phyloP scores from a whole-genome alignment of 2,113 vertebrate species.

The Entomyzon cyanotis region DNA sequence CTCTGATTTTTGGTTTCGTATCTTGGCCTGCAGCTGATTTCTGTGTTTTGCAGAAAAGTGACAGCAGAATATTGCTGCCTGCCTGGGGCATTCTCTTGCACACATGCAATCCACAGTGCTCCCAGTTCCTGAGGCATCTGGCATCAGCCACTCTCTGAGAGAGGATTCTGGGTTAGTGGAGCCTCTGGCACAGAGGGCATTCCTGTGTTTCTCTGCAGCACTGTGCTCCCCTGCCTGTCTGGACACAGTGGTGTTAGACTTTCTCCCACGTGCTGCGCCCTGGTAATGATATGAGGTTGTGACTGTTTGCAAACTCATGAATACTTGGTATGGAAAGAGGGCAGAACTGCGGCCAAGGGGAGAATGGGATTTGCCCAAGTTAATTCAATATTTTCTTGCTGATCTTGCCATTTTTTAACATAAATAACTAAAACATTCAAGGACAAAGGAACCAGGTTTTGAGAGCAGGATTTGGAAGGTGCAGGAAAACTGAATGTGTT shows the following conservation, averaged over 20 bases:
- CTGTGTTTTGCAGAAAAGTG: neutral
- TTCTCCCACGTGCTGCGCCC: neutral
- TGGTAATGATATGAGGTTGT: neutral
- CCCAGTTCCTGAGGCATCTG: neutral
- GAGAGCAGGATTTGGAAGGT: neutral
- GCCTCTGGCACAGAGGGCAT: neutral
- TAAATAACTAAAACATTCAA: neutral
- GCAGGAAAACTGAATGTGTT: neutral
- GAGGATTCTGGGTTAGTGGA: neutral
- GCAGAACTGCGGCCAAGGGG: neutral
- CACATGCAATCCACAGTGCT: fast-evolving
- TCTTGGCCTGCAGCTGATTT: neutral
- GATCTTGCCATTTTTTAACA: neutral
- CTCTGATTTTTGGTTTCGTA: neutral
- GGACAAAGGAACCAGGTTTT: neutral
- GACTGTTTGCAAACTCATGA: neutral
- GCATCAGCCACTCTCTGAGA: neutral
- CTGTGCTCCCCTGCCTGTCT: neutral
- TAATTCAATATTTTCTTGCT: neutral
- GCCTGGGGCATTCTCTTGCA: neutral
- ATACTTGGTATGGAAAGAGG: constrained; percentile 38
- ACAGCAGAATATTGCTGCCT: neutral
- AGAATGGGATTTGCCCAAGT: neutral
- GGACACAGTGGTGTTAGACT: neutral
- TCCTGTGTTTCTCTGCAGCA: neutral